These are phyloP conservation scores for Sprattus sprattus DNA, from an alignment of 2,113 vertebrate genomes.

Conservation along the genomic window DNA sequence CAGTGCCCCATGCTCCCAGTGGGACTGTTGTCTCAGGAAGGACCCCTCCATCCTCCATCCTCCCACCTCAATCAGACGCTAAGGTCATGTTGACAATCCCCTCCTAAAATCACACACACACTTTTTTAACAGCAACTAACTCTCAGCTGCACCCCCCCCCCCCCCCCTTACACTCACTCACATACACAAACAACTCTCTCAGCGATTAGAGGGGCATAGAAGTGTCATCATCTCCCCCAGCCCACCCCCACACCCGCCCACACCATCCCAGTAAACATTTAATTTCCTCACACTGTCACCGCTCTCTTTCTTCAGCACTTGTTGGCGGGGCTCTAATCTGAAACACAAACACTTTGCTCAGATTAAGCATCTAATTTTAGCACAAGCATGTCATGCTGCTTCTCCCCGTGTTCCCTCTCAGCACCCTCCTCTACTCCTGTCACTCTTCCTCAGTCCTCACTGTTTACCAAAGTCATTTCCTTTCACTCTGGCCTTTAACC, in stretches of 20 bases:
- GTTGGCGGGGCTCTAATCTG: slow-evolving; percentile 71
- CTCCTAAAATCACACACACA: background rate
- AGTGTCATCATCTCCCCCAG: slow-evolving; percentile 52
- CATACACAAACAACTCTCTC: slow-evolving; percentile 38
- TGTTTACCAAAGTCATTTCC: slow-evolving; percentile 34
- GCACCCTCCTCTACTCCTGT: slow-evolving; percentile 34
- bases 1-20: background rate
- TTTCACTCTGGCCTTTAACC: slow-evolving; percentile 31
- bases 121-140: background rate
- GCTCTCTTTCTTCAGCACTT: slow-evolving; percentile 62
- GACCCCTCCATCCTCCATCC: background rate
- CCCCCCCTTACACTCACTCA: slow-evolving; percentile 1
- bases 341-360: slow-evolving; percentile 72
- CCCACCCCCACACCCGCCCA: slow-evolving; percentile 24
- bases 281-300: slow-evolving; percentile 74
- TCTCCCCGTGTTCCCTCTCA: slow-evolving; percentile 33
- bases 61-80: background rate
- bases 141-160: background rate
- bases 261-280: slow-evolving; percentile 68
- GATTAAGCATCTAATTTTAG: slow-evolving; percentile 52
- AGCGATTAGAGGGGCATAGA: slow-evolving; percentile 49
- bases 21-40: background rate
- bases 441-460: background rate
- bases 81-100: background rate
- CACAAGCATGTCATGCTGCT: slow-evolving; percentile 48